Base-by-base conservation (phyloP, 2,888 invertebrate genomes). In the Aporophyla nigra region DNA sequence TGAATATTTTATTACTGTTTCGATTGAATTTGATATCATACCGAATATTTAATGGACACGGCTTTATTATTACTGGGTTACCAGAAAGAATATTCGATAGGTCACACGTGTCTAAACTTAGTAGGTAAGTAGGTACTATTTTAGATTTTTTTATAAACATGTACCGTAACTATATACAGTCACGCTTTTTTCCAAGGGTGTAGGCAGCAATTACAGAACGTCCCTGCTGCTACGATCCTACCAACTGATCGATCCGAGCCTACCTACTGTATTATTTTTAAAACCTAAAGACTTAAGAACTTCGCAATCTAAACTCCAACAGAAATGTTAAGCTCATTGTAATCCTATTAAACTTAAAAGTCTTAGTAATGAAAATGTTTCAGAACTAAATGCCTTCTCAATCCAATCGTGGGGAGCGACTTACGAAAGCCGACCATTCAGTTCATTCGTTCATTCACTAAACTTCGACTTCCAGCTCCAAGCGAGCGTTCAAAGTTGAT, bases 391-490 rank as follows among this genome's bases (percentile, higher is more conserved):
- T 75, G 77, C 77, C 46, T 74, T 75, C 71, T 61, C 70, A 62
- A 71, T 82, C 69, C 77, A 80, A 70, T 78, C 74, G 73, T 10
- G 62, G 14, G 43, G 2, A 62, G 54, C 69, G 69, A 59, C 59
- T 79, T 71, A 82, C 56, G 54, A 71, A 59, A 54, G 59, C 62
- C 66, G 51, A 53, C 53, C 66, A 59, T 85, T 81, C 59, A 68
- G 66, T 66, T 74, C 82, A 80, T 80, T 84, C 70, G 49, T 49
- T 76, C 81, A 74, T 85, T 83, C 69, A 85, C 61, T 49, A 77
- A 72, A 77, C 56, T 82, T 77, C 21, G 21, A 14, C 63, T 33
- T 63, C 65, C 59, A 40, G 19, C 68, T 63, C 62, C 56, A 43
- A 71, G 63, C 40, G 77, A 81, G 61, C 27, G 56, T 19, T 54